Evolutionary conservation across 1,140 invertebrate species (phyloP).

Genomic region (Drosophila nasuta): DNA sequence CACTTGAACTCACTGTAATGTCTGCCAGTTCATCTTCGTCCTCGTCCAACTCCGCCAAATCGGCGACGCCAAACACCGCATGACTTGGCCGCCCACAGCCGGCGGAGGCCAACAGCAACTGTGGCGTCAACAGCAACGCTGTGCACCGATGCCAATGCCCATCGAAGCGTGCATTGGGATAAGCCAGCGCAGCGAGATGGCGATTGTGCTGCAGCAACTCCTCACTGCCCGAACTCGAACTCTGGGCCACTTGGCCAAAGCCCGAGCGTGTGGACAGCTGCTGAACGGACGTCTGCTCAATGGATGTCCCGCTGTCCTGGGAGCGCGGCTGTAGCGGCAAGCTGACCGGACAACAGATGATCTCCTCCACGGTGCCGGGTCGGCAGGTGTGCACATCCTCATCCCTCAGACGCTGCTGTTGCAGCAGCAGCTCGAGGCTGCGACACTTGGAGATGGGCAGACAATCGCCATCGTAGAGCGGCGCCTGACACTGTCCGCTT

Average conservation of each 20-base stretch:
- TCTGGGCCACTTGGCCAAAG: too few species aligned
- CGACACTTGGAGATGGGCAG: conserved; percentile 45
- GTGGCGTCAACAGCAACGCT: conserved; percentile 49
- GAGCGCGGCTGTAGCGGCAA: conserved; percentile 54
- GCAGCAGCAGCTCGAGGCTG: conserved; percentile 45
- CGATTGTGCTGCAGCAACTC: conserved; percentile 44
- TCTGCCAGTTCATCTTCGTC: conserved; percentile 65
- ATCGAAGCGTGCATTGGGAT: conserved; percentile 65
- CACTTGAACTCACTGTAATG: conserved; percentile 44
- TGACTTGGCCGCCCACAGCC: conserved; percentile 60
- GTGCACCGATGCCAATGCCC: conserved; percentile 64
- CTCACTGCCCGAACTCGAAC: conserved; percentile 25
- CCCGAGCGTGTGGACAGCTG: background rate
- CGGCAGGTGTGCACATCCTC: conserved; percentile 58
- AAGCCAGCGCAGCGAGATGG: conserved; percentile 61
- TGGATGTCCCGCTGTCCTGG: background rate
- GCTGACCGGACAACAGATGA: conserved; percentile 62
- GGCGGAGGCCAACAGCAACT: conserved; percentile 56
- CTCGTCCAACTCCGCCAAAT: conserved; percentile 56
- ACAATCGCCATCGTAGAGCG: conserved; percentile 61
- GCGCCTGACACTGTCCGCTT: conserved; percentile 41
- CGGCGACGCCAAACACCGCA: conserved; percentile 65
- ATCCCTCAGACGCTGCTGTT: conserved; percentile 53
- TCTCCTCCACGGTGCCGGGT: conserved; percentile 56
- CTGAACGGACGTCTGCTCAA: background rate